Conservation (phyloP, 2,113 vertebrate species). For the Geococcyx californianus region DNA sequence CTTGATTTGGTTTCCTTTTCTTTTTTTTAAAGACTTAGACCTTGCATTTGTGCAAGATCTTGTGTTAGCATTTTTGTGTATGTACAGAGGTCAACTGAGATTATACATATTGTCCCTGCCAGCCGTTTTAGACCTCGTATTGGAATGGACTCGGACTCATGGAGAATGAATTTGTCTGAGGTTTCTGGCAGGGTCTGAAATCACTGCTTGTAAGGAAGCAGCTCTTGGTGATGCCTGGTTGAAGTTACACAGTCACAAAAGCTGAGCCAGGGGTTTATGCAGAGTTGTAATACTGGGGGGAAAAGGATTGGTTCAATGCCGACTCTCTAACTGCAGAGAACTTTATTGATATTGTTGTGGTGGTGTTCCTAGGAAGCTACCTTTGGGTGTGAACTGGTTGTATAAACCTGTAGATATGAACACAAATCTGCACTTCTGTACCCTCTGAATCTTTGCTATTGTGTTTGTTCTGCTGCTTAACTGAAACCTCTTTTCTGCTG, state of each 20-base stretch:
- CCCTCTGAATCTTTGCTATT: neutral
- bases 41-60: neutral
- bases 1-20: neutral
- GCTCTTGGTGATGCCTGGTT: neutral
- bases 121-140: neutral
- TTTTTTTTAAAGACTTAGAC: neutral
- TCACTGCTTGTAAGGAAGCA: neutral
- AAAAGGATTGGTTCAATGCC: neutral
- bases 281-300: neutral
- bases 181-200: neutral
- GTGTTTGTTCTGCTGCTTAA: neutral
- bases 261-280: neutral
- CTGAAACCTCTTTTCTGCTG: neutral
- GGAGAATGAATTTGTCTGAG: neutral
- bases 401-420: neutral
- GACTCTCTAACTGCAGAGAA: neutral
- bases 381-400: neutral
- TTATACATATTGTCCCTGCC: neutral
- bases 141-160: neutral
- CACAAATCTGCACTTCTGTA: neutral
- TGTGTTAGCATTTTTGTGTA: neutral
- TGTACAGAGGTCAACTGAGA: neutral
- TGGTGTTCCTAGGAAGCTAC: accelerated
- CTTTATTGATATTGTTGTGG: neutral
- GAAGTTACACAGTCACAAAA: neutral